Evolutionary conservation across 2,797 vertebrate genomes (phyloP).

Genomic region (Vultur gryphus): DNA sequence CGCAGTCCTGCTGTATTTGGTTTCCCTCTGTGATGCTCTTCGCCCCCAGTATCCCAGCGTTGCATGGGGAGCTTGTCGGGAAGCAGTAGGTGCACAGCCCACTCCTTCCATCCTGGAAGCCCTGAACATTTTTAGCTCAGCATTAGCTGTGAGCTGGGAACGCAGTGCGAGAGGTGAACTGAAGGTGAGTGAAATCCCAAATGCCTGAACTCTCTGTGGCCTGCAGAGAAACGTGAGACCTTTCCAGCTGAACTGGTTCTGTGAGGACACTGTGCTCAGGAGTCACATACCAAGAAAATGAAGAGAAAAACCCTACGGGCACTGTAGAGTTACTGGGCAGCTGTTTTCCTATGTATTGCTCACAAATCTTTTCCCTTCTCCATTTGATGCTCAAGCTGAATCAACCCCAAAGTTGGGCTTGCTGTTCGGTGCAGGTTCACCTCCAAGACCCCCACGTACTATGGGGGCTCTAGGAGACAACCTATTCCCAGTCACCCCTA

Average conservation of each 20-base stretch:
- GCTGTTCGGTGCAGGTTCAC: background rate
- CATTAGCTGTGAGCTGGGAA: background rate
- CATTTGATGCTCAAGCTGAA: background rate
- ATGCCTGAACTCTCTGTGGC: background rate
- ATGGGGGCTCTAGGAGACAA: background rate
- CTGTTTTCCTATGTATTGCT: background rate
- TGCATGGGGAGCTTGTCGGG: background rate
- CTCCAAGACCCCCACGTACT: rapidly evolving
- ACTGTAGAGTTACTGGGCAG: background rate
- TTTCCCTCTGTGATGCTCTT: background rate
- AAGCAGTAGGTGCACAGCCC: background rate
- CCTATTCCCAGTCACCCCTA: background rate
- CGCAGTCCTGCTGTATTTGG: background rate
- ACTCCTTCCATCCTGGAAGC: background rate
- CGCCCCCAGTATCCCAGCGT: rapidly evolving
- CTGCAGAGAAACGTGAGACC: background rate
- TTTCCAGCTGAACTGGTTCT: background rate
- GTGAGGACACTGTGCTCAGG: background rate
- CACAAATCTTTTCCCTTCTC: background rate
- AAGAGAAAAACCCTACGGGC: background rate
- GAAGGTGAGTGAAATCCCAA: background rate
- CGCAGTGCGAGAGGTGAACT: background rate
- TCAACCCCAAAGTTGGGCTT: background rate
- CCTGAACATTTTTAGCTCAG: background rate
- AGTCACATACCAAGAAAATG: background rate